Evolutionary conservation across 2,888 invertebrate species (phyloP).

Genomic region (Bellardia bayeri): DNA sequence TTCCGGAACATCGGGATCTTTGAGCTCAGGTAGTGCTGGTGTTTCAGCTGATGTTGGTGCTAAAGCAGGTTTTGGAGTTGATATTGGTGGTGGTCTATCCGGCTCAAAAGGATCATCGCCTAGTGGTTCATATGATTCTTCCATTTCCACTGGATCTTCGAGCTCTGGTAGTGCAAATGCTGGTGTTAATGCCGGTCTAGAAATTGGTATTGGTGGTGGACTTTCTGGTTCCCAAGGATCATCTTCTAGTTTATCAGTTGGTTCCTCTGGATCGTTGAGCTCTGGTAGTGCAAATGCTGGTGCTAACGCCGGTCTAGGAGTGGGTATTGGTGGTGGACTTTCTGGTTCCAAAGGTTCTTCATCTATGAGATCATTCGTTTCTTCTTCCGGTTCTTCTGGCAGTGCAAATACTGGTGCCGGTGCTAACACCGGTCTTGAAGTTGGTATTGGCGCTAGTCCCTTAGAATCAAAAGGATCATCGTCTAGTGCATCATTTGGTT

Average conservation of each 20-base stretch:
- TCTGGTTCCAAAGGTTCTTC: constrained; percentile 24
- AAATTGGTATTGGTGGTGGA: not conserved
- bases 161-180: not conserved
- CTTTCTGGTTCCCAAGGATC: not conserved
- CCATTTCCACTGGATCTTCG: not conserved
- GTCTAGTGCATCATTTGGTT: not conserved
- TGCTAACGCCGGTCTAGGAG: not conserved
- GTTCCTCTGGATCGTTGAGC: not conserved
- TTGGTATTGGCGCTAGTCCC: constrained; percentile 38
- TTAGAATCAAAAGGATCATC: constrained; percentile 23
- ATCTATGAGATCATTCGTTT: constrained; percentile 8
- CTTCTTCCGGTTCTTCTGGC: not conserved
- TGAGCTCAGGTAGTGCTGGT: not conserved
- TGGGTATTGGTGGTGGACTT: not conserved
- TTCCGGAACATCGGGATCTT: not conserved
- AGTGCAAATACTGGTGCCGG: not conserved
- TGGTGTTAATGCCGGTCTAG: not conserved
- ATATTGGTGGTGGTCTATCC: constrained; percentile 1
- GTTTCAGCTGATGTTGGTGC: constrained; percentile 16
- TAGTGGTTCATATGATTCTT: not conserved
- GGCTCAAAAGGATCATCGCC: constrained; percentile 18
- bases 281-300: constrained; percentile 21
- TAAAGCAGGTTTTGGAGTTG: constrained; percentile 37
- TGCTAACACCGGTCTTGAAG: constrained; percentile 10
- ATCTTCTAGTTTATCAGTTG: not conserved